Conservation (phyloP, 1,140 invertebrate species). For the Musca domestica region DNA sequence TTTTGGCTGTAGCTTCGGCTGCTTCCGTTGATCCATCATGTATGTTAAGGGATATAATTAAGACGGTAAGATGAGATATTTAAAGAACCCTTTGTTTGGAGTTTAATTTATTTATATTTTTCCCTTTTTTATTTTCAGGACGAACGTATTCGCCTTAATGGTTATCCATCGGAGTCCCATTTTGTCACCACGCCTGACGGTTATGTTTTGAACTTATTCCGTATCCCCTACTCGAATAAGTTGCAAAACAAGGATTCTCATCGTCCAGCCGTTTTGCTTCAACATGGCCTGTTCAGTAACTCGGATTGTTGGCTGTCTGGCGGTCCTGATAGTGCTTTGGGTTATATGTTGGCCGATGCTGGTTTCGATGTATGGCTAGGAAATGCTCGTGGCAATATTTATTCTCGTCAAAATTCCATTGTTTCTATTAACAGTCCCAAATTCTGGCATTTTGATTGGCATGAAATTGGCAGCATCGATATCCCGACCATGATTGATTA, state of each 20-base stretch:
- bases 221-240: slow-evolving; percentile 50
- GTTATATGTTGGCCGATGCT: slow-evolving; percentile 55
- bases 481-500: slow-evolving; percentile 60
- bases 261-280: slow-evolving; percentile 54
- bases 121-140: slow-evolving; percentile 31
- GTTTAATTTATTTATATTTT: background rate
- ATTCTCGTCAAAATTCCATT: slow-evolving; percentile 50
- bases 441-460: slow-evolving; percentile 64
- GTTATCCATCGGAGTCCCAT: slow-evolving; percentile 61
- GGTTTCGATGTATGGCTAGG: slow-evolving; percentile 72
- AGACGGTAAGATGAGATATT: background rate
- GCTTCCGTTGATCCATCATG: slow-evolving; percentile 3
- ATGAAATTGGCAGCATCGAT: slow-evolving; percentile 63
- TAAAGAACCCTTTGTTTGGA: background rate
- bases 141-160: slow-evolving; percentile 40
- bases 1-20: background rate
- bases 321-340: slow-evolving; percentile 57
- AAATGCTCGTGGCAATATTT: slow-evolving; percentile 47
- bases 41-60: background rate
- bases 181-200: slow-evolving; percentile 56
- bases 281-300: slow-evolving; percentile 71
- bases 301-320: slow-evolving; percentile 68
- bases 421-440: slow-evolving; percentile 54
- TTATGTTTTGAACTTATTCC: slow-evolving; percentile 57
- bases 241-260: slow-evolving; percentile 39